Percentiles rank a stretch among this genome's conserved stretches.
phyloP scores from a whole-genome alignment of 2,888 invertebrate genomes.

The Lycocerus yunnanus region DNA sequence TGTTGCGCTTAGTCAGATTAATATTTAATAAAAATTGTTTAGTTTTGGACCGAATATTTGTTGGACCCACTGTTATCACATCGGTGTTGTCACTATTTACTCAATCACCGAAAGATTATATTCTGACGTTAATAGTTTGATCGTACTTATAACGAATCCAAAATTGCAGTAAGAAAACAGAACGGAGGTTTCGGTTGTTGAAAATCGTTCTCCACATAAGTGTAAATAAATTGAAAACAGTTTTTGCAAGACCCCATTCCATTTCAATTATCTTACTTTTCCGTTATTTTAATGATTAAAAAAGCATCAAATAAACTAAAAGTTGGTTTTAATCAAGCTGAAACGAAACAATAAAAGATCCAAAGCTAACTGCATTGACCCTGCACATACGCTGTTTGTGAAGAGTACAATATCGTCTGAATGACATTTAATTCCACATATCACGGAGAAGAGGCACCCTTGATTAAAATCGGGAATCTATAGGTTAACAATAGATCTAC shows the following conservation, averaged over 20 bases:
- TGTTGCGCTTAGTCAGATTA: slow-evolving; percentile 40
- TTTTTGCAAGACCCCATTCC: neutral
- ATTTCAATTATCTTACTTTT: neutral
- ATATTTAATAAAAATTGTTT: slow-evolving; percentile 38
- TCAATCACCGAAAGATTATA: slow-evolving; percentile 51
- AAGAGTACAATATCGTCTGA: slow-evolving; percentile 49
- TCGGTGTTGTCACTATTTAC: slow-evolving; percentile 52
- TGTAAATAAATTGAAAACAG: neutral
- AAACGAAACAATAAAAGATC: slow-evolving; percentile 26
- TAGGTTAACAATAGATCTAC: slow-evolving; percentile 49
- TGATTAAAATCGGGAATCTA: slow-evolving; percentile 54
- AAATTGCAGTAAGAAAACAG: neutral
- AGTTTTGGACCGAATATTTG: slow-evolving; percentile 36
- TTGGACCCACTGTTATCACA: slow-evolving; percentile 43
- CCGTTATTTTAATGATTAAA: neutral
- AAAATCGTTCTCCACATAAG: neutral
- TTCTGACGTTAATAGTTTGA: slow-evolving; percentile 51
- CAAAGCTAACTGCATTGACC: slow-evolving; percentile 33
- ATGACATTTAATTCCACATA: slow-evolving; percentile 54
- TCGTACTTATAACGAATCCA: slow-evolving; percentile 29
- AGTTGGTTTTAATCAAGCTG: slow-evolving; percentile 8
- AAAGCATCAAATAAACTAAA: slow-evolving; percentile 1
- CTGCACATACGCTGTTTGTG: slow-evolving; percentile 45
- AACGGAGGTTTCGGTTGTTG: neutral
- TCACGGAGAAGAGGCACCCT: slow-evolving; percentile 51